Evolutionary conservation across 2,888 invertebrate genomes (phyloP).

Genomic region (Ferrisia virgata): DNA sequence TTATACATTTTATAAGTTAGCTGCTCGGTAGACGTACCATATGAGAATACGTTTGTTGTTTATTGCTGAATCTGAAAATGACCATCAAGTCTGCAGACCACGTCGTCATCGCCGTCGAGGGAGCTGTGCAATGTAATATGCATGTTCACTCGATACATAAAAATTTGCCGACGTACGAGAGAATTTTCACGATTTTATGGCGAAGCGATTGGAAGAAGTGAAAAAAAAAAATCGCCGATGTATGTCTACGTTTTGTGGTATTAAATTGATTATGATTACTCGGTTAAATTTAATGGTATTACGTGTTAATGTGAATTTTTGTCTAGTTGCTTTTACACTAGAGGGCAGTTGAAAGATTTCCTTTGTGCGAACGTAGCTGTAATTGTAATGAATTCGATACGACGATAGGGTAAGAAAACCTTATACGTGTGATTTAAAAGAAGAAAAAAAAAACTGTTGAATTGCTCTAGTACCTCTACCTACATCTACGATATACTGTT

Average conservation of each 20-base stretch:
- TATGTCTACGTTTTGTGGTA: not conserved
- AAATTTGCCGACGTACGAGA: slow-evolving; percentile 4
- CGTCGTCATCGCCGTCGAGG: no score
- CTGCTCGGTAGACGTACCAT: no score
- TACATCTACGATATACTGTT: not conserved
- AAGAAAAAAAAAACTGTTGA: no score
- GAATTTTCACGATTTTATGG: slow-evolving; percentile 1
- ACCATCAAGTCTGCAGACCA: not conserved
- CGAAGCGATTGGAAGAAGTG: not conserved
- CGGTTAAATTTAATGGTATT: slow-evolving; percentile 9
- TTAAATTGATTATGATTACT: slow-evolving; percentile 16
- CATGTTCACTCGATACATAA: not conserved
- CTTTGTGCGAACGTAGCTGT: not conserved
- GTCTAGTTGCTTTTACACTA: not conserved
- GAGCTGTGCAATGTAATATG: not conserved
- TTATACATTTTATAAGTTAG: not conserved
- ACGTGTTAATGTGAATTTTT: not conserved
- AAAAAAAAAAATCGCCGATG: not conserved
- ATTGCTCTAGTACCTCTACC: not conserved
- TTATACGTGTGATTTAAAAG: not conserved
- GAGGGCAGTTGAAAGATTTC: not conserved
- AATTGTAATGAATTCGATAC: not conserved
- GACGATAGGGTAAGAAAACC: not conserved
- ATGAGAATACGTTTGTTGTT: not conserved
- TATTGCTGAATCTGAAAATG: not conserved